These are phyloP conservation scores for Turritopsis dohrnii DNA, from an alignment of 30 jellyfish, hydroid and myxozoan species.

Conservation along the genomic window DNA sequence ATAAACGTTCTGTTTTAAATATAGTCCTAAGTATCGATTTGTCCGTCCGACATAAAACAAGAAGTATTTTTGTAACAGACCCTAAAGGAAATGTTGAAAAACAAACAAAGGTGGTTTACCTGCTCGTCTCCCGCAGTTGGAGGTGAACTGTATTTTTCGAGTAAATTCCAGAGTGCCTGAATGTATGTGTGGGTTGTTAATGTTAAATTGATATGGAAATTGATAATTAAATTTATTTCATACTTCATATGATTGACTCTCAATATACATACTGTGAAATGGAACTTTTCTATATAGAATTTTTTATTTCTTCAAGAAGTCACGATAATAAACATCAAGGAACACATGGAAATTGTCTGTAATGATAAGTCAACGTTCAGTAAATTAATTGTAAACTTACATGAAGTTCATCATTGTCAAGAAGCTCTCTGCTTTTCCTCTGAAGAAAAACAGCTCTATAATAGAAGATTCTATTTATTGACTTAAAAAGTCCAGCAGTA, in stretches of 20 bases:
- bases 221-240: neutral
- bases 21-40: too few relatives aligned
- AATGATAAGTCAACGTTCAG: too few relatives aligned
- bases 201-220: neutral
- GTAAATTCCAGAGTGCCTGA: slow-evolving; percentile 80
- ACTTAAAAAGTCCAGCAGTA: neutral
- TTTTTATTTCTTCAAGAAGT: too few relatives aligned
- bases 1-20: too few relatives aligned
- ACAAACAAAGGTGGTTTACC: neutral
- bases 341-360: too few relatives aligned
- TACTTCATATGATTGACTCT: too few relatives aligned
- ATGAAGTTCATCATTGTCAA: slow-evolving; percentile 93
- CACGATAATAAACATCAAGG: too few relatives aligned
- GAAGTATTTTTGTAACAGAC: neutral
- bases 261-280: too few relatives aligned
- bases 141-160: slow-evolving; percentile 78
- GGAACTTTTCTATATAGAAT: too few relatives aligned
- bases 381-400: slow-evolving; percentile 24
- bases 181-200: neutral
- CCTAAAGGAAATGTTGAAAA: too few relatives aligned
- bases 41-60: neutral
- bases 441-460: slow-evolving; percentile 82
- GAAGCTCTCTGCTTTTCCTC: slow-evolving; percentile 80
- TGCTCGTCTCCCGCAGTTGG: slow-evolving; percentile 91
- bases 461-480: neutral